These are phyloP conservation scores for Eumaeus atala DNA, from an alignment of 1,140 invertebrate genomes.

Conservation along the genomic window DNA sequence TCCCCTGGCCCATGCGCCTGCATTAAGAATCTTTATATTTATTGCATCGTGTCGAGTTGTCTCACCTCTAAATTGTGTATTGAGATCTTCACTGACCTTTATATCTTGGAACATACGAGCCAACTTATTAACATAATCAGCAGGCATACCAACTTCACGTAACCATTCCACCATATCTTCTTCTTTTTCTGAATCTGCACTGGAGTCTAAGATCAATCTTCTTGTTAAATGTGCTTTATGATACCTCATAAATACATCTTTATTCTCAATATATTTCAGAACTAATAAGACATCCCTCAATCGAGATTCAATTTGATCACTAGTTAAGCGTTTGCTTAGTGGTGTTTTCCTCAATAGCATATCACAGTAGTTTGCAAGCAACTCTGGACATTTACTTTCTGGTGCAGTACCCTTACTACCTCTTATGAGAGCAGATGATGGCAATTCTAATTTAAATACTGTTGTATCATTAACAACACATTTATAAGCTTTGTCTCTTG, in stretches of 20 bases:
- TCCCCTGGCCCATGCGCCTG: constrained; percentile 96
- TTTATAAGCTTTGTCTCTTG: constrained; percentile 98
- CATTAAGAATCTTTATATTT: constrained; percentile 97
- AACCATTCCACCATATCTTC: constrained; percentile 99
- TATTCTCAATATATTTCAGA: constrained; percentile 99
- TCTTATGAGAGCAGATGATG: constrained; percentile 75
- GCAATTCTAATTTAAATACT: constrained; percentile 88
- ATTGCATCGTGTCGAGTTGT: constrained; percentile 82
- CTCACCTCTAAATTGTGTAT: constrained; percentile 90
- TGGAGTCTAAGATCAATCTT: constrained; percentile 95
- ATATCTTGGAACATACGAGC: constrained; percentile 99
- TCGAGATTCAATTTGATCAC: constrained; percentile 97
- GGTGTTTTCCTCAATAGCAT: constrained; percentile 97
- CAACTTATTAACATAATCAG: constrained; percentile 99
- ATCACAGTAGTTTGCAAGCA: constrained; percentile 99
- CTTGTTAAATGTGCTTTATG: constrained; percentile 98
- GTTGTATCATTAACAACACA: constrained; percentile 98
- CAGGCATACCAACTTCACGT: constrained; percentile 97
- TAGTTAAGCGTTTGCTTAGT: constrained; percentile 95
- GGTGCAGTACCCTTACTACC: constrained; percentile 79
- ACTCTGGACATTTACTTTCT: constrained; percentile 98
- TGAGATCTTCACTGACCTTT: constrained; percentile 99
- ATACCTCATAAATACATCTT: constrained; percentile 99
- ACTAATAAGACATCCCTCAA: constrained; percentile 95
- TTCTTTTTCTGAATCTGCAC: constrained; percentile 99